These are phyloP conservation scores for Watersipora subatra DNA, from an alignment of 1,140 invertebrate genomes.

Conservation along the genomic window DNA sequence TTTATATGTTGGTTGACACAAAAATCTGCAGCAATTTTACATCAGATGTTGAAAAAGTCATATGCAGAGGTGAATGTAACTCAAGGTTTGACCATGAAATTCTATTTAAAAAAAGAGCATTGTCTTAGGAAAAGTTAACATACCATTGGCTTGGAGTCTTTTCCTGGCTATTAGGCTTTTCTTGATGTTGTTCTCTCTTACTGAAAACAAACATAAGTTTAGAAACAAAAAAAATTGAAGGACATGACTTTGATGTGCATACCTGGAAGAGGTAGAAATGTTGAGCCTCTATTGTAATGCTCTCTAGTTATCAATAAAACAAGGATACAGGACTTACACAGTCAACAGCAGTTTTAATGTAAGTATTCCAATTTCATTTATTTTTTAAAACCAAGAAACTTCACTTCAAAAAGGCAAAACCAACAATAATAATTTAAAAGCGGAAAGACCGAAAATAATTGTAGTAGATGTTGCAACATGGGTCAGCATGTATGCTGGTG, in stretches of 20 bases:
- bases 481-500: too few species aligned
- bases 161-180: background rate
- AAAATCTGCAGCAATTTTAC: background rate
- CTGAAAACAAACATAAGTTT: background rate
- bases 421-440: too few species aligned
- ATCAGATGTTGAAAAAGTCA: background rate
- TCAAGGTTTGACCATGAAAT: too few species aligned
- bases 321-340: background rate
- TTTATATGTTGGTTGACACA: background rate
- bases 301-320: background rate
- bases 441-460: too few species aligned
- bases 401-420: too few species aligned
- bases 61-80: background rate
- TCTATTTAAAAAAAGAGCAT: too few species aligned
- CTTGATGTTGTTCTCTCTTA: background rate
- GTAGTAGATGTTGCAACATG: too few species aligned
- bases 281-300: background rate
- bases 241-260: background rate
- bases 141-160: background rate
- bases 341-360: background rate
- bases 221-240: background rate
- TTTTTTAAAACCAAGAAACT: too few species aligned
- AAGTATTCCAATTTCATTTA: too few species aligned
- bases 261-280: background rate
- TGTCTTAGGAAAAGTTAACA: too few species aligned